Percentiles rank a stretch among this genome's conserved stretches.
phyloP scores from a whole-genome alignment of 2,113 vertebrate genomes.

The Toxostoma redivivum region DNA sequence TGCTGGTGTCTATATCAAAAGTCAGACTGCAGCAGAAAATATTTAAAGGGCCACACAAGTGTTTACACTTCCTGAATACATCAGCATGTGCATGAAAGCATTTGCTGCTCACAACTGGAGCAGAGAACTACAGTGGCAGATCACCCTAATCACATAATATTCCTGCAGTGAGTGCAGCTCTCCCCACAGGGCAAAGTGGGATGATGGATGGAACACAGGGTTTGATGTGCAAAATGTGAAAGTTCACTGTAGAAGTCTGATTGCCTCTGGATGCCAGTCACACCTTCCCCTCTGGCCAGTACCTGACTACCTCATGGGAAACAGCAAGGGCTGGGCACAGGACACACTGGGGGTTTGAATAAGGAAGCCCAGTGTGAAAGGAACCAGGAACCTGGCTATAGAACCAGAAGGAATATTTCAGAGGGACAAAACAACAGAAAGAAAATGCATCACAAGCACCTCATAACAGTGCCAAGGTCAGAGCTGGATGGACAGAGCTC shows the following conservation, averaged over 20 bases:
- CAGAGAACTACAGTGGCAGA: background rate
- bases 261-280: background rate
- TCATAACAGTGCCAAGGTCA: background rate
- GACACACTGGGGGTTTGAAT: too few species aligned
- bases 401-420: background rate
- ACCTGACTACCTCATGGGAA: background rate
- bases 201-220: background rate
- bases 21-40: conserved; percentile 35
- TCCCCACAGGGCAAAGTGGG: background rate
- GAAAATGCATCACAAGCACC: background rate
- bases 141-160: background rate
- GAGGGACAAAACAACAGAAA: background rate
- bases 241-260: background rate
- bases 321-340: background rate
- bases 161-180: background rate
- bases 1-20: conserved; percentile 26
- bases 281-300: background rate
- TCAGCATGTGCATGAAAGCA: background rate
- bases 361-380: background rate
- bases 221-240: background rate
- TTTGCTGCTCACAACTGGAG: background rate
- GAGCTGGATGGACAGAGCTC: background rate
- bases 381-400: background rate
- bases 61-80: background rate
- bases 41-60: conserved; percentile 38